A percentile compares a stretch with the other conserved stretches of the same genome.
Conservation (phyloP, 2,797 vertebrate genomes). For the Coregonus sp. region DNA sequence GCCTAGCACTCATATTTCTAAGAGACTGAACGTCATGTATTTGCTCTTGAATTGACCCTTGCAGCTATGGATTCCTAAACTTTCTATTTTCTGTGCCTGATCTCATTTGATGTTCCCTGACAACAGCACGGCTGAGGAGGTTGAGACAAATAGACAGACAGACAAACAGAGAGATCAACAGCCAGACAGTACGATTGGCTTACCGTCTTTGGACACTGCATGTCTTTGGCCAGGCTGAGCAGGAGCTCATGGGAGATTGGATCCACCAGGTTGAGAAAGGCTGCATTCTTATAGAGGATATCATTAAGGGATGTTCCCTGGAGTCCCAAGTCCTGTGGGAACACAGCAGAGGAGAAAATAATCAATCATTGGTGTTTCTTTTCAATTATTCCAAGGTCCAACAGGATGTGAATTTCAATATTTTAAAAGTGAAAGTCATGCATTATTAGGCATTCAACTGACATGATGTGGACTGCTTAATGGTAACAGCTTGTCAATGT, state of each 20-base stretch:
- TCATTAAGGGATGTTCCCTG: slow-evolving; percentile 88
- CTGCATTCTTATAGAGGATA: slow-evolving; percentile 86
- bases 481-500: slow-evolving; percentile 39
- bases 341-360: slow-evolving; percentile 1
- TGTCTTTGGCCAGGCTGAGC: slow-evolving; percentile 83
- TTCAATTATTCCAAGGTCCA: neutral
- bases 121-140: neutral
- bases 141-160: neutral
- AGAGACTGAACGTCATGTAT: neutral
- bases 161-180: neutral
- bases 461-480: slow-evolving; percentile 33
- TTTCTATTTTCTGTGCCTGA: neutral
- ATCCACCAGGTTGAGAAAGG: slow-evolving; percentile 90
- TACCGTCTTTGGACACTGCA: slow-evolving; percentile 91
- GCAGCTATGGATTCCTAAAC: slow-evolving; percentile 13
- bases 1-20: neutral
- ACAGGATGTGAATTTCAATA: neutral
- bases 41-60: neutral
- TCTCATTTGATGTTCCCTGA: neutral
- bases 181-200: slow-evolving; percentile 19
- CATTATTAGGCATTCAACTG: slow-evolving; percentile 22
- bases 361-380: neutral
- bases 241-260: slow-evolving; percentile 91
- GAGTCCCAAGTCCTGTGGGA: slow-evolving; percentile 83
- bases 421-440: neutral